Evolutionary conservation across 1,140 invertebrate genomes (phyloP).

Genomic region (Macrobrachium nipponense): DNA sequence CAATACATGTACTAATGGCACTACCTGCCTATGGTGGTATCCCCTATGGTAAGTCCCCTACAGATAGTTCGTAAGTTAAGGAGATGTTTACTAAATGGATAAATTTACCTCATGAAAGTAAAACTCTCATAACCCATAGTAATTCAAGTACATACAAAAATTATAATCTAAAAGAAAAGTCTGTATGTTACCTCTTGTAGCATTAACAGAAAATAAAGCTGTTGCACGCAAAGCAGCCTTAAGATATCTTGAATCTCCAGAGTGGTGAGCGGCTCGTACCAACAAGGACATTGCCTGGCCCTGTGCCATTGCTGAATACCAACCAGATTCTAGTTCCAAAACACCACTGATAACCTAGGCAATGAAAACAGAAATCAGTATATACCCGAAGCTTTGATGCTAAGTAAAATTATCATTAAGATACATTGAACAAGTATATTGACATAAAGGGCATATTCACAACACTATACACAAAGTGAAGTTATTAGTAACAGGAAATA

Average conservation of each 20-base stretch:
- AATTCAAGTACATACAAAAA: neutral
- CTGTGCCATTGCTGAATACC: slow-evolving; percentile 98
- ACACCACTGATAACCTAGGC: slow-evolving; percentile 77
- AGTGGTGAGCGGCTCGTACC: slow-evolving; percentile 87
- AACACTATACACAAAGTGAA: neutral
- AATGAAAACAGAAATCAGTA: neutral
- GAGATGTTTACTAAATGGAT: no score
- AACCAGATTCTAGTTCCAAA: slow-evolving; percentile 84
- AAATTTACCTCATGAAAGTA: no score
- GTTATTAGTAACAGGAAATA: neutral
- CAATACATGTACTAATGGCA: no score
- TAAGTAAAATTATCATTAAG: neutral
- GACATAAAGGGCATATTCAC: neutral
- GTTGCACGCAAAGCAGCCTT: slow-evolving; percentile 84
- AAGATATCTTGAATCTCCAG: slow-evolving; percentile 83
- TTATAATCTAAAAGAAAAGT: neutral
- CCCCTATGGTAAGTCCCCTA: no score
- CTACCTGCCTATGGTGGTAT: no score
- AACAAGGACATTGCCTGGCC: slow-evolving; percentile 96
- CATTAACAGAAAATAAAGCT: slow-evolving; percentile 79
- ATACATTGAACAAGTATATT: neutral
- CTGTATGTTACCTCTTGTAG: slow-evolving; percentile 47
- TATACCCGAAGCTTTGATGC: neutral
- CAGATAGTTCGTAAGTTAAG: no score
- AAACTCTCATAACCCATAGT: no score